Evolutionary conservation across 2,888 invertebrate species (phyloP), one percentile per base, ranked within the genome.

Genomic region (Omphaloscelis lunosa): DNA sequence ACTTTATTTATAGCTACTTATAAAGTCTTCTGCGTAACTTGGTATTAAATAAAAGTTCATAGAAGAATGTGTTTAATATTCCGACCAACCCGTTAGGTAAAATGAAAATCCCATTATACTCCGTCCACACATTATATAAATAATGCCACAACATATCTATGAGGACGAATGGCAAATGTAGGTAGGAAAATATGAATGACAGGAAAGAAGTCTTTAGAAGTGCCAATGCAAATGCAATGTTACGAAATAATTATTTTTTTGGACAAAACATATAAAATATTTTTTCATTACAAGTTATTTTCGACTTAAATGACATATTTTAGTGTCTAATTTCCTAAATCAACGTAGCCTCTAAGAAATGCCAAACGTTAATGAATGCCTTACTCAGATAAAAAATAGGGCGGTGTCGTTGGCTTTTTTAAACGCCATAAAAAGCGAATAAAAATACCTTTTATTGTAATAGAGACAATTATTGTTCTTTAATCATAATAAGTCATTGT

Each of bases 401-500:
- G 11, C n/a, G 68, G 15, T 75, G 27, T 68, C 72, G 51, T 53
- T 34, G 23, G 29, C 63, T 51, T 27, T 65, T 79, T 58, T 23
- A 59, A 53, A 68, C 34, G 34, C 11, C 29, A 67, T 82, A 27
- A 67, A 80, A 73, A 61, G n/a, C 7, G 15, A 67, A 39, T 66
- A 66, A 66, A 71, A 67, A 62, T 51, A 23, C 23, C 7, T 34
- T 61, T 39, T 71, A 67, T 53, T 56, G 23, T 58, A 79, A 71
- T 23, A 53, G 5, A 62, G 45, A 58, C 66, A 73, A 77, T 72
- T 58, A 67, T 61, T 56, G 27, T 62, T 71, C 5, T 74, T 58
- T 79, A 27, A 67, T 41, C 39, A 20, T 34, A 4, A 65, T 79
- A 83, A 58, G 27, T 71, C 71, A 63, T 71, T 75, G 79, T 74